Evolutionary conservation across 2,113 vertebrate species (phyloP), one percentile per base, ranked within the genome.

Genomic region (Addax nasomaculatus): DNA sequence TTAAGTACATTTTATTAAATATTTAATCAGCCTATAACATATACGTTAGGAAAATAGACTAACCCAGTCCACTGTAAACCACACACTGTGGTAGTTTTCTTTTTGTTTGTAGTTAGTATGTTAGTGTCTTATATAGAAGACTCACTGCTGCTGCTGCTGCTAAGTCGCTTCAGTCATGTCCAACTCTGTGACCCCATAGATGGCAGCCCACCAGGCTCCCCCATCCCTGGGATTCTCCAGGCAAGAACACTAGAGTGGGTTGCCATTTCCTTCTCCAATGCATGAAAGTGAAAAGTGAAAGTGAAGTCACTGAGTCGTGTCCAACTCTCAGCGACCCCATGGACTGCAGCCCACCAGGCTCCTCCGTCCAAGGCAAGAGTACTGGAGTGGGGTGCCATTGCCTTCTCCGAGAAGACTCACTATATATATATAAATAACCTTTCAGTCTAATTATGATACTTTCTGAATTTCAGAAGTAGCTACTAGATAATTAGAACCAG

Each of bases 21-120:
- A 64, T 70, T 88, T 93, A 92, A 53, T 84, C 90, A 97, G 89
- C 49, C 97, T 45, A 90, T 57, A 93, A 97, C 98, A 84, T 91
- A 79, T 86, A 86, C 64, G 73, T 91, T 62, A 96, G 45, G 39
- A 85, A 96, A 97, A 96, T 45, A 93, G 51, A 93, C 57, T 81
- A 51, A 89, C 51, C 16, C 47, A 45, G 60, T 60, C 25, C 33
- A 53, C 16, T 55, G 25, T 0, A 1, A 60, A 84, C n/a, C 55
- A 91, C 17, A 78, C 10, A 21, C 13, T 17, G 29, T 87, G 36
- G 30, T 94, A 4, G 89, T 64, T 94, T 64, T 80, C 39, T 92
- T 58, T 89, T 64, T 95, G 45, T 89, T 85, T 49, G 13, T 70
- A 23, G 62, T 60, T 78, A 87, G 39, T 81, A 84, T 64, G 43